Evolutionary conservation across 2,888 invertebrate genomes (phyloP).

Genomic region (Silvanus unidentatus): DNA sequence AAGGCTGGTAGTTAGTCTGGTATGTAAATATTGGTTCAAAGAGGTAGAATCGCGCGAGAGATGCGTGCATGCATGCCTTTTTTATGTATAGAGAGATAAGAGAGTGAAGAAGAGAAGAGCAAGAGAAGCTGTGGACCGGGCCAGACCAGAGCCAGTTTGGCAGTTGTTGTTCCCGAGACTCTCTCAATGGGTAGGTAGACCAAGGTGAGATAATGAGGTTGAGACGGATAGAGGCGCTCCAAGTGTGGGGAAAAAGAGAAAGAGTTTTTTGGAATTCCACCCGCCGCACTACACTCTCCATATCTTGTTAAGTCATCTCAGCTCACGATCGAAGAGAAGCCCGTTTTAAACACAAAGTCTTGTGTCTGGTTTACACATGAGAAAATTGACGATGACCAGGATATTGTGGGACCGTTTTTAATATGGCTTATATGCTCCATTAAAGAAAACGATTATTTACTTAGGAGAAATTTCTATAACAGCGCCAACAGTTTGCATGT

Average conservation of each 20-base stretch:
- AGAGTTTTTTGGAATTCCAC: slow-evolving; percentile 45
- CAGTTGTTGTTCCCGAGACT: slow-evolving; percentile 27
- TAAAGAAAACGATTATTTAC: no score
- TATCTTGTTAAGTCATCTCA: slow-evolving; percentile 48
- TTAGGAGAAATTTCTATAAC: no score
- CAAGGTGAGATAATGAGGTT: slow-evolving; percentile 46
- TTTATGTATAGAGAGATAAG: neutral
- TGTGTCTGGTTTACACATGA: slow-evolving; percentile 22
- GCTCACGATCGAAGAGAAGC: slow-evolving; percentile 27
- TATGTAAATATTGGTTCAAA: slow-evolving; percentile 43
- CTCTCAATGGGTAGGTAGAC: slow-evolving; percentile 40
- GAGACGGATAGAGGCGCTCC: slow-evolving; percentile 28
- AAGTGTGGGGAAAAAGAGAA: slow-evolving; percentile 35
- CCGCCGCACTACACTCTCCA: slow-evolving; percentile 27
- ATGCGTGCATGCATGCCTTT: slow-evolving; percentile 14
- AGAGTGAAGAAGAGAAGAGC: neutral
- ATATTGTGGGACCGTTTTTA: no score
- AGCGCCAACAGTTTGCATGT: no score
- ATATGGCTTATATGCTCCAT: no score
- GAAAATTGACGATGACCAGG: slow-evolving; percentile 6
- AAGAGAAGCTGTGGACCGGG: slow-evolving; percentile 26
- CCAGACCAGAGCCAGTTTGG: slow-evolving; percentile 36
- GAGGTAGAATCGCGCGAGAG: slow-evolving; percentile 32
- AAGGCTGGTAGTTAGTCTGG: slow-evolving; percentile 36
- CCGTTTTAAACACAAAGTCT: slow-evolving; percentile 24